A percentile compares a stretch with the other conserved stretches of the same genome.
Evolutionary conservation across 2,888 invertebrate genomes (phyloP).

Genomic region (Acrobasis repandana): DNA sequence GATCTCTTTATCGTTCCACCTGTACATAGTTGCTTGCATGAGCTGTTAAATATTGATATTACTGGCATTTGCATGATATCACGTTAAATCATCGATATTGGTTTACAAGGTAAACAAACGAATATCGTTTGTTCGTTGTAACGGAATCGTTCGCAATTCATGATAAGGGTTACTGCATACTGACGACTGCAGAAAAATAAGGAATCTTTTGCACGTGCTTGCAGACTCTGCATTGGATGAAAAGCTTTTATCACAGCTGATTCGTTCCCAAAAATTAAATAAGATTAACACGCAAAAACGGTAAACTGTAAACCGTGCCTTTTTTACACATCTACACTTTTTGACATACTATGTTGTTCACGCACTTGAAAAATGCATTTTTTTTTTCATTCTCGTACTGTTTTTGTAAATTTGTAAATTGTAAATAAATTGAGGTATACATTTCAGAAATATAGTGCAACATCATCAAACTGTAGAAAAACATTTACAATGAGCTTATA

Average conservation of each 20-base stretch:
- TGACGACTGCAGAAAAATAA: constrained; percentile 31
- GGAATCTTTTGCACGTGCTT: constrained; percentile 56
- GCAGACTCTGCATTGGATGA: constrained; percentile 49
- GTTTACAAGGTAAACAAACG: constrained; percentile 23
- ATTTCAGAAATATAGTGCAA: background rate
- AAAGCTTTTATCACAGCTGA: constrained; percentile 51
- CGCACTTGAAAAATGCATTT: constrained; percentile 41
- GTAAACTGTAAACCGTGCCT: background rate
- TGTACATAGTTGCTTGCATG: constrained; percentile 64
- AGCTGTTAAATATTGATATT: constrained; percentile 35
- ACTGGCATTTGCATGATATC: constrained; percentile 58
- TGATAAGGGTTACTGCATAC: constrained; percentile 23
- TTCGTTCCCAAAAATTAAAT: constrained; percentile 23
- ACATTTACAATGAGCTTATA: constrained; percentile 45
- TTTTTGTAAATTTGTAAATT: constrained; percentile 10
- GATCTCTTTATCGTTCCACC: constrained; percentile 46
- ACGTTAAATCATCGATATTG: constrained; percentile 42
- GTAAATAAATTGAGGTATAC: constrained; percentile 10
- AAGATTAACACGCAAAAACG: background rate
- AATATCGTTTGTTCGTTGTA: too few relatives aligned
- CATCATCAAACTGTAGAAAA: constrained; percentile 18
- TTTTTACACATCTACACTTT: constrained; percentile 9
- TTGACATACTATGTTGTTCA: constrained; percentile 29
- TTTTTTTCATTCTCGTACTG: constrained; percentile 25
- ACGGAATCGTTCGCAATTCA: constrained; percentile 24